Conservation (phyloP, 2,113 vertebrate genomes). For the Xiphorhynchus elegans region DNA sequence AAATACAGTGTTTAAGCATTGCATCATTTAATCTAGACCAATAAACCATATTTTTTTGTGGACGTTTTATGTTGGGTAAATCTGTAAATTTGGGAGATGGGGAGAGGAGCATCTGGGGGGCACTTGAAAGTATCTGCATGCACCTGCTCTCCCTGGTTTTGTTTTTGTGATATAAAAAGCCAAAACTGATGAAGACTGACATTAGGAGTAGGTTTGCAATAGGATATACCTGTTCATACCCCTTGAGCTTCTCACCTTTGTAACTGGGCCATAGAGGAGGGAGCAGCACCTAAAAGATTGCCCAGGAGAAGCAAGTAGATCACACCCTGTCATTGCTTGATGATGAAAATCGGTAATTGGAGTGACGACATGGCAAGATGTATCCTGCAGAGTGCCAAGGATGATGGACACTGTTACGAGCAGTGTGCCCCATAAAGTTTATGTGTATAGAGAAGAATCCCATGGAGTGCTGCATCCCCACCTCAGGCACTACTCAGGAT, state of each 20-base stretch:
- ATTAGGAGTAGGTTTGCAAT: neutral
- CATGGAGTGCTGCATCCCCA: accelerated
- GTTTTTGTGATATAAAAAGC: neutral
- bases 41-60: slow-evolving; percentile 48
- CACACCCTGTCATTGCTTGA: neutral
- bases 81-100: neutral
- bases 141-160: accelerated
- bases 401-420: neutral
- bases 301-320: neutral
- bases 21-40: slow-evolving; percentile 13
- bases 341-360: neutral
- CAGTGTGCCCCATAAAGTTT: accelerated
- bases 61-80: neutral
- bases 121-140: accelerated
- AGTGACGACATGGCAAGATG: neutral
- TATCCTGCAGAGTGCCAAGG: neutral
- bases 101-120: accelerated
- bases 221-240: neutral
- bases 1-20: neutral
- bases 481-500: accelerated
- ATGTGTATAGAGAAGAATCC: accelerated
- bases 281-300: neutral
- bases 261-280: neutral
- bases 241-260: neutral
- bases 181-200: neutral